phyloP scores from a whole-genome alignment of 2,888 invertebrate genomes.

The Dolichomitus sp. region DNA sequence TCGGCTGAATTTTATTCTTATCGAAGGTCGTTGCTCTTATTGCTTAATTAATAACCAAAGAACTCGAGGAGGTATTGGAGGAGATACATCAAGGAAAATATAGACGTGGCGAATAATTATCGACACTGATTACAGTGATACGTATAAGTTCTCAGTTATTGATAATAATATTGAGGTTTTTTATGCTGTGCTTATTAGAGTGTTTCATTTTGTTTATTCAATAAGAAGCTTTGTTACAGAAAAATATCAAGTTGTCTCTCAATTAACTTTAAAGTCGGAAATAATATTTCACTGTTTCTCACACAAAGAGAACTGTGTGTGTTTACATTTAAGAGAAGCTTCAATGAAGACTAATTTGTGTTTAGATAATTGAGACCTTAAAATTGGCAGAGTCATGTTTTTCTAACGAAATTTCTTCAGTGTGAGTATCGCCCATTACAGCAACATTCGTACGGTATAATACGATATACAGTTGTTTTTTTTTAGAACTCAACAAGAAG shows the following conservation, averaged over 20 bases:
- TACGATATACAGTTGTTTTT: too few relatives aligned
- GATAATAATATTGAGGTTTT: background rate
- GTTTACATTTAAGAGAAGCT: too few relatives aligned
- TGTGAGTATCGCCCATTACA: too few relatives aligned
- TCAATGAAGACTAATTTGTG: too few relatives aligned
- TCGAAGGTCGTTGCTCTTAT: slow-evolving; percentile 14
- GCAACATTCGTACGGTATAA: too few relatives aligned
- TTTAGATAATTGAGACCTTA: too few relatives aligned
- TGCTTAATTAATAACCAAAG: slow-evolving; percentile 17
- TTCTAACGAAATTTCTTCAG: too few relatives aligned
- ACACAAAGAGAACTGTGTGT: too few relatives aligned
- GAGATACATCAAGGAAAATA: background rate
- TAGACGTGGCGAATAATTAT: background rate
- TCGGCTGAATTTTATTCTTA: slow-evolving; percentile 17
- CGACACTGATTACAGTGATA: background rate
- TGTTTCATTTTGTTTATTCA: background rate
- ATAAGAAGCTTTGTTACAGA: background rate
- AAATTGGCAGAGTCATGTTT: too few relatives aligned
- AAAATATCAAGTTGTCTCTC: background rate
- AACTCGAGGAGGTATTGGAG: background rate
- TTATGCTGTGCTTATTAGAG: background rate
- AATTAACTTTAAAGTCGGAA: too few relatives aligned
- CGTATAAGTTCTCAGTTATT: background rate
- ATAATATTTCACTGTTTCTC: too few relatives aligned
- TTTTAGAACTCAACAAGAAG: too few relatives aligned